These are phyloP conservation scores for Myzus persicae DNA, from an alignment of 1,140 invertebrate species.

Conservation along the genomic window DNA sequence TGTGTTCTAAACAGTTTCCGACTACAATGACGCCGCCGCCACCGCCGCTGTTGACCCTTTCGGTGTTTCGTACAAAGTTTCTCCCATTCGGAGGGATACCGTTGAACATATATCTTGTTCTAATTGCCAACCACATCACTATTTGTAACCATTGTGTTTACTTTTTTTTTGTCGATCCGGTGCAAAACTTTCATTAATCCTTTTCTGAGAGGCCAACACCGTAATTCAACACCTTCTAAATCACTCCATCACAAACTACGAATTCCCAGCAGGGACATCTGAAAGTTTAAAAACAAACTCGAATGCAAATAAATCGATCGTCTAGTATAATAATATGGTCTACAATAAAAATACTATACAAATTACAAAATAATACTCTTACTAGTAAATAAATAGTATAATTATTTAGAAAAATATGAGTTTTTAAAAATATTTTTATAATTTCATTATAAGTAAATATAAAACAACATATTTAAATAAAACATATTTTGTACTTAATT, in stretches of 20 bases:
- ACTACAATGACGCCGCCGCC: background rate
- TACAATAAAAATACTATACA: no score
- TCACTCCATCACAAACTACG: background rate
- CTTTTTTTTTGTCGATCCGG: background rate
- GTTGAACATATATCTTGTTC: background rate
- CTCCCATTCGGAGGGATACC: background rate
- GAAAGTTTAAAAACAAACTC: background rate
- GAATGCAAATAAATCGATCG: background rate
- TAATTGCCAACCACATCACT: slow-evolving; percentile 17
- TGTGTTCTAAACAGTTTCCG: background rate
- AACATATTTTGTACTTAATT: background rate
- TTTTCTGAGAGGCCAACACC: background rate
- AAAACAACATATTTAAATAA: background rate
- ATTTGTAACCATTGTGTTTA: background rate
- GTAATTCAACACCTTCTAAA: background rate
- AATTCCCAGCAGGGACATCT: background rate
- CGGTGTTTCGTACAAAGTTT: background rate
- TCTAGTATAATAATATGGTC: background rate
- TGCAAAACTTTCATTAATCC: background rate
- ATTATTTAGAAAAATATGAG: no score
- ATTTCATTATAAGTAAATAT: background rate
- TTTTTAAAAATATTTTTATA: background rate
- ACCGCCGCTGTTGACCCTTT: background rate
- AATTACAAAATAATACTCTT: no score
- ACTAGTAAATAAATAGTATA: no score